These are phyloP conservation scores for Peromyscus californicus DNA, from an alignment of 2,113 vertebrate genomes.

Conservation along the genomic window DNA sequence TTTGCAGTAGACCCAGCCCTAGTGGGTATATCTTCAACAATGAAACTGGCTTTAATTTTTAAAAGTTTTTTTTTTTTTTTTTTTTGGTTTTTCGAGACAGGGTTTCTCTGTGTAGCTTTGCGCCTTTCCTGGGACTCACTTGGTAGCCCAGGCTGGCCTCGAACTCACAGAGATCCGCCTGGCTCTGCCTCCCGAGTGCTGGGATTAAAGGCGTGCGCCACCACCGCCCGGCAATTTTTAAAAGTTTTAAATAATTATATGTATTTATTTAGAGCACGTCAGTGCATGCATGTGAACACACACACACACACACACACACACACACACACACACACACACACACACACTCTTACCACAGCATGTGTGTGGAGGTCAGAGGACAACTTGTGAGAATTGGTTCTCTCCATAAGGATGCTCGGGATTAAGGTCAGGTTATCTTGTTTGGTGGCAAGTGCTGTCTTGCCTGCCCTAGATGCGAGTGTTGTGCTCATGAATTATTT, in stretches of 20 bases:
- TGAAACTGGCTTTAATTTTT: not conserved
- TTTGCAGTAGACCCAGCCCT: not conserved
- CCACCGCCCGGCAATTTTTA: too few species aligned
- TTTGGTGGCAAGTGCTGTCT: not conserved
- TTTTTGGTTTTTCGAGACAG: too few species aligned
- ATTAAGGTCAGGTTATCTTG: not conserved
- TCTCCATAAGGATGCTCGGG: not conserved
- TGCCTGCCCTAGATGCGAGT: not conserved
- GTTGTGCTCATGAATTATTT: not conserved
- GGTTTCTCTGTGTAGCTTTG: too few species aligned
- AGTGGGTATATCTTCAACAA: not conserved
- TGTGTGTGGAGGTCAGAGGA: not conserved
- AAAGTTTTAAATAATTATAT: not conserved
- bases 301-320: not conserved
- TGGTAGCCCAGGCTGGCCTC: too few species aligned
- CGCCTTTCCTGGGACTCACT: too few species aligned
- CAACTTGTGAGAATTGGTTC: not conserved
- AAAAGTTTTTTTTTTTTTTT: too few species aligned
- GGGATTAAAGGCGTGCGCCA: too few species aligned
- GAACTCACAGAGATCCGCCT: too few species aligned
- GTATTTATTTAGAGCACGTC: not conserved
- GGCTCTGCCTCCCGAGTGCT: too few species aligned
- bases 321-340: too few species aligned
- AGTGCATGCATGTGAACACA: too few species aligned
- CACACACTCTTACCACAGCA: not conserved